Evolutionary conservation across 2,888 invertebrate species (phyloP).

Genomic region (Agapostemon virescens): DNA sequence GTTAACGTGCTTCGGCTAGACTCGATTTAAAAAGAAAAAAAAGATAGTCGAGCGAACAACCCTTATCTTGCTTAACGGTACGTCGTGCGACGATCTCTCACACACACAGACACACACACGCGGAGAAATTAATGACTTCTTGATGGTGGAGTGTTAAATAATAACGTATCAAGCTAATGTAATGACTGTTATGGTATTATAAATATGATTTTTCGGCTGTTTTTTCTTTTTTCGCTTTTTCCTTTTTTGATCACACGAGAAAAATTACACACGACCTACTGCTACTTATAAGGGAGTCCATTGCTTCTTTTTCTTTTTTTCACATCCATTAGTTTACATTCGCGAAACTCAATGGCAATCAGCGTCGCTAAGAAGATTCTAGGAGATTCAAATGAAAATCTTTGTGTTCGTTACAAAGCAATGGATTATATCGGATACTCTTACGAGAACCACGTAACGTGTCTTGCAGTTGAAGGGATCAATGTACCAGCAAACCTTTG

Average conservation of each 20-base stretch:
- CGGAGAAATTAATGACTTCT: slow-evolving; percentile 51
- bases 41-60: slow-evolving; percentile 51
- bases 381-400: slow-evolving; percentile 41
- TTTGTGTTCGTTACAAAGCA: slow-evolving; percentile 50
- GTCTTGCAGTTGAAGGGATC: slow-evolving; percentile 64
- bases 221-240: slow-evolving; percentile 20
- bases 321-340: slow-evolving; percentile 53
- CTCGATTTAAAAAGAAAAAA: slow-evolving; percentile 27
- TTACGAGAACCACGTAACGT: slow-evolving; percentile 52
- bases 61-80: slow-evolving; percentile 49
- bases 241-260: slow-evolving; percentile 65
- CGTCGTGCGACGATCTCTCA: slow-evolving; percentile 57
- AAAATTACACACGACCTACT: slow-evolving; percentile 67
- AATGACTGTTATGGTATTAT: slow-evolving; percentile 64
- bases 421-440: slow-evolving; percentile 59
- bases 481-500: slow-evolving; percentile 53
- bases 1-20: slow-evolving; percentile 34
- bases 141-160: slow-evolving; percentile 59
- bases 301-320: slow-evolving; percentile 50
- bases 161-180: slow-evolving; percentile 63
- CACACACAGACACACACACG: slow-evolving; percentile 40
- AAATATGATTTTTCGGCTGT: slow-evolving; percentile 57
- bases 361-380: slow-evolving; percentile 8
- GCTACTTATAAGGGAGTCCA: slow-evolving; percentile 58
- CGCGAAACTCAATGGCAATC: slow-evolving; percentile 44